These are phyloP conservation scores for Caenorhabditis wallacei DNA, from an alignment of 2,888 invertebrate genomes.

Conservation along the genomic window DNA sequence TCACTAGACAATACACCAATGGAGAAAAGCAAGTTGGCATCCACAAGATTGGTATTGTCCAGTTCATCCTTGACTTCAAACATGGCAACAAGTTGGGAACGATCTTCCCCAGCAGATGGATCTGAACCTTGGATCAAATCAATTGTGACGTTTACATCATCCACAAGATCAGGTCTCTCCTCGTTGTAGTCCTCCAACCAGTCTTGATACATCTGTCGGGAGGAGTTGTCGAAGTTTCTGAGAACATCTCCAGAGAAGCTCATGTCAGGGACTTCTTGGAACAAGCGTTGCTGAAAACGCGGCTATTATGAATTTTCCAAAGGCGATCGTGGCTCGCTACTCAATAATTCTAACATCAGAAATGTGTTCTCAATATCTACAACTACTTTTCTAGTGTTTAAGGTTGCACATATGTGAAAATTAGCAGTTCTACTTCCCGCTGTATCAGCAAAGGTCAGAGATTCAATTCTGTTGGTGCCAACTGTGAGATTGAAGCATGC, in stretches of 20 bases:
- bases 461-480: no score
- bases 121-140: conserved; percentile 6
- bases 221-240: background rate
- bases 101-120: conserved; percentile 33
- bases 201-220: background rate
- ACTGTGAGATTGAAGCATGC: no score
- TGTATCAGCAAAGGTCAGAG: no score
- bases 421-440: no score
- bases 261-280: background rate
- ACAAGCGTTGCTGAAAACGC: background rate
- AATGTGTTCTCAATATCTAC: no score
- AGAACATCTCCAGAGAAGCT: background rate
- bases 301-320: no score
- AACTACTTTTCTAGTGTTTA: no score
- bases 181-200: background rate
- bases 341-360: no score
- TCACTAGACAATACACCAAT: background rate
- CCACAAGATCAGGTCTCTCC: background rate
- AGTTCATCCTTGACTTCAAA: conserved; percentile 22
- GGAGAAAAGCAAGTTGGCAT: conserved; percentile 3
- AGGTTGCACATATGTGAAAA: no score
- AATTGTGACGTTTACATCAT: background rate
- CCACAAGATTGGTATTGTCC: background rate
- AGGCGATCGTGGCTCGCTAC: no score
- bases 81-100: background rate